phyloP scores from a whole-genome alignment of 2,113 vertebrate genomes.

The Ceyx melanurus region DNA sequence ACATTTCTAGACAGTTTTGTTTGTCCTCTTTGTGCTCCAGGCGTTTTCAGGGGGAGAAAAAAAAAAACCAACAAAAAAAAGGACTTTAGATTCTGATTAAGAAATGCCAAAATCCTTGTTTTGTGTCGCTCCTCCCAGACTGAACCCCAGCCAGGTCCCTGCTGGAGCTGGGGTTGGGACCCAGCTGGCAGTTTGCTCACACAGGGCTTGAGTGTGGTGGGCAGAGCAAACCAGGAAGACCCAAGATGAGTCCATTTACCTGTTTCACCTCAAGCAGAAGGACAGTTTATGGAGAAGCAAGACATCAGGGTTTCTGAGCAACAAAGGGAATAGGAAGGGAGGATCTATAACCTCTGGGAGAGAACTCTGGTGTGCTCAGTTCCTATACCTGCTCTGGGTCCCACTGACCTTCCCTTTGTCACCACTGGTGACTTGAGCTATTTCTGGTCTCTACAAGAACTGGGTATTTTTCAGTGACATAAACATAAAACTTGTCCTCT shows the following conservation, averaged over 20 bases:
- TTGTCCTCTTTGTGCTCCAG: background rate
- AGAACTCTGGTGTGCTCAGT: background rate
- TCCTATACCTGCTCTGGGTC: background rate
- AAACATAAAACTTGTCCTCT: background rate
- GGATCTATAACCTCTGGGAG: background rate
- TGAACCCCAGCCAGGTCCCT: background rate
- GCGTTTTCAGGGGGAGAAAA: too few species aligned
- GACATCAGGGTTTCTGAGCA: background rate
- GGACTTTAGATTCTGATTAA: background rate
- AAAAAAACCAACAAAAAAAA: background rate
- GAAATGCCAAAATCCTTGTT: background rate
- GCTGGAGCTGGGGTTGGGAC: background rate
- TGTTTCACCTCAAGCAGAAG: background rate
- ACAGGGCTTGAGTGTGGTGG: fast-evolving
- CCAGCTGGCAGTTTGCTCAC: background rate
- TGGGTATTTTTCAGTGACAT: background rate
- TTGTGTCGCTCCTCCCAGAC: background rate
- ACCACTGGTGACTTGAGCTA: background rate
- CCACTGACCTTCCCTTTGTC: background rate
- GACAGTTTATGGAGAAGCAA: background rate
- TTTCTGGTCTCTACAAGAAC: background rate
- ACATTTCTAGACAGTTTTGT: background rate
- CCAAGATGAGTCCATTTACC: background rate
- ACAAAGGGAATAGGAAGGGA: background rate
- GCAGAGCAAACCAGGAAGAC: background rate